Conservation (phyloP, 2,797 vertebrate species). For the Girardinus metallicus region DNA sequence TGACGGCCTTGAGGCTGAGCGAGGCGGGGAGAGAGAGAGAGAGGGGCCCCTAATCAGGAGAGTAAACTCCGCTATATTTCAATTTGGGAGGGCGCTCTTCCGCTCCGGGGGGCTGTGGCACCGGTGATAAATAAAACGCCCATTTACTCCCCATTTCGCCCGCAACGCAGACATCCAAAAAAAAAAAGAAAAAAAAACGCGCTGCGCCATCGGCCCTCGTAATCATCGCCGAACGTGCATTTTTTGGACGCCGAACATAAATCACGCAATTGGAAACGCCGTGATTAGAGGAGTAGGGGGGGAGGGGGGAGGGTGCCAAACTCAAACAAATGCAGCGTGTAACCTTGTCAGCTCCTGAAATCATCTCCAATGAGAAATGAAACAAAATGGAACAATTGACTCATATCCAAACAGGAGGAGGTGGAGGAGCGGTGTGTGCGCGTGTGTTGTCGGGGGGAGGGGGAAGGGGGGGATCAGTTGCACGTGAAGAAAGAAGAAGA, state of each 20-base stretch:
- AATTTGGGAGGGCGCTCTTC: constrained; percentile 98
- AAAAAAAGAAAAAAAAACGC: constrained; percentile 51
- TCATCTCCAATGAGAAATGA: constrained; percentile 65
- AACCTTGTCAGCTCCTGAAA: constrained; percentile 83
- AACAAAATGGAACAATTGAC: constrained; percentile 67
- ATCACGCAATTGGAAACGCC: constrained; percentile 91
- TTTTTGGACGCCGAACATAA: constrained; percentile 88
- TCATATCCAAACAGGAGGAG: constrained; percentile 37
- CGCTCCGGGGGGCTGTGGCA: constrained; percentile 94
- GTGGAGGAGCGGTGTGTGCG: too few relatives aligned
- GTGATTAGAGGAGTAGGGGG: constrained; percentile 81
- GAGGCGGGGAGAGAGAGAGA: constrained; percentile 23
- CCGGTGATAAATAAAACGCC: constrained; percentile 98
- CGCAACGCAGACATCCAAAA: constrained; percentile 73
- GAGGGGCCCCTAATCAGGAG: constrained; percentile 94
- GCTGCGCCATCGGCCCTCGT: constrained; percentile 86
- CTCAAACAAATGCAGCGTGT: constrained; percentile 73
- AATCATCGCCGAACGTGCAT: constrained; percentile 88
- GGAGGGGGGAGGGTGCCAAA: constrained; percentile 74
- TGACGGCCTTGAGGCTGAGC: constrained; percentile 91
- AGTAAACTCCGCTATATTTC: constrained; percentile 99
- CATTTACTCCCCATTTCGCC: constrained; percentile 89
- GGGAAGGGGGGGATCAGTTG: neutral
- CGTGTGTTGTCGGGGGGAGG: too few relatives aligned
- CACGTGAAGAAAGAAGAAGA: neutral